Evolutionary conservation across 2,797 vertebrate genomes (phyloP), one percentile per base, ranked within the genome.

Genomic region (Morus bassanus): DNA sequence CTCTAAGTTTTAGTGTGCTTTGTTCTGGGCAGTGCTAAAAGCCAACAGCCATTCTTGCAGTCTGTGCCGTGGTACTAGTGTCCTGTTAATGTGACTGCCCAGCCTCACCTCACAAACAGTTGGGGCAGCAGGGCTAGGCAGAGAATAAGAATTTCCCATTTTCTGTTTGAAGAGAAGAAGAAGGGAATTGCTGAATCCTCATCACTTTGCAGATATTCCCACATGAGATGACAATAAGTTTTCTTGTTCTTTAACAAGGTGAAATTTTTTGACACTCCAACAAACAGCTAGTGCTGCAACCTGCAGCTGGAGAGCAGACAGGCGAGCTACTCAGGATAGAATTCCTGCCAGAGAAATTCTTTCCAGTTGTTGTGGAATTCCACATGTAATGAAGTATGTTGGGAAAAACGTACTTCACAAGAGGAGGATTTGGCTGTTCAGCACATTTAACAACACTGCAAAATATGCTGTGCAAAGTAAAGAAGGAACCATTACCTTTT

Each of bases 401-500:
- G 57, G 67, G 25, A 19, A 57, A 46, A n/a, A 16, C 0, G 0
- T 16, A 13, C n/a, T 87, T 76, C 64, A 33, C 28, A 19, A 13
- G 54, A 61, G 65, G 19, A 85, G 37, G 11, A 33, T 16, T 16
- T 61, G 69, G n/a, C 48, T 77, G 30, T 12, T 53, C 4, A 37
- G 46, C 76, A 63, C 23, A 3, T 18, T 60, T 33, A 79, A 63
- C 14, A 39, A 13, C 11, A 33, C 4, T 2, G 1, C 14, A 1
- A 6, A 3, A 22, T 5, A 15, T 4, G 10, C 65, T 48, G 35
- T 22, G 48, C 18, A 51, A 72, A 70, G 41, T 56, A 28, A 69
- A 65, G 67, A 41, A 78, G 39, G n/a, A 61, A 33, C 28, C 3
- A 1, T 97, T 97, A 98, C 98, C 97, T 97, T 91, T 98, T 98